Conservation (phyloP, 2,888 invertebrate genomes). For the Steinernema scapterisci region DNA sequence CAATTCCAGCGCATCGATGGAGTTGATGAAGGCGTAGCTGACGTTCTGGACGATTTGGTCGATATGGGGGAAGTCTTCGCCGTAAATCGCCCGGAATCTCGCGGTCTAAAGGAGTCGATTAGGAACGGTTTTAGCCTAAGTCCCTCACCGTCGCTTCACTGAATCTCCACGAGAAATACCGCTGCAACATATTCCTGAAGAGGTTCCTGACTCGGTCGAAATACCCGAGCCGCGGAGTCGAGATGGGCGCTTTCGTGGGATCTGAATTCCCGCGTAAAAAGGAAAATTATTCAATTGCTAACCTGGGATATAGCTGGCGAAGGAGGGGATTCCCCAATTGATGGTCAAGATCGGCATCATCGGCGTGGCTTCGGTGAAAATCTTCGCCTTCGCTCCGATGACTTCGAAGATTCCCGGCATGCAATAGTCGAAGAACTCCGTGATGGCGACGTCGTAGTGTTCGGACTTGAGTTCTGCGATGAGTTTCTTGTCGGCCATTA, state of each 20-base stretch:
- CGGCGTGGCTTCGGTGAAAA: not conserved
- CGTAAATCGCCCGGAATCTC: not conserved
- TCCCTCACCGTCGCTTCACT: not conserved
- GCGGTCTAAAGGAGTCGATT: not conserved
- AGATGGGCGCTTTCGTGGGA: not conserved
- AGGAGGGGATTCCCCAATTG: slow-evolving; percentile 9
- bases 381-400: not conserved
- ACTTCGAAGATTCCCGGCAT: not conserved
- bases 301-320: not conserved
- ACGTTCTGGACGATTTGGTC: not conserved
- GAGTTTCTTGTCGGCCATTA: not conserved
- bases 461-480: not conserved
- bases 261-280: too few species aligned
- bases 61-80: not conserved
- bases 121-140: not conserved
- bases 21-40: not conserved
- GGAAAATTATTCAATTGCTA: too few species aligned
- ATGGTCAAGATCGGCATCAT: not conserved
- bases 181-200: not conserved
- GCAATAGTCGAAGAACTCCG: slow-evolving; percentile 3
- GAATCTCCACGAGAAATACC: not conserved
- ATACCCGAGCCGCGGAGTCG: not conserved
- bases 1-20: not conserved
- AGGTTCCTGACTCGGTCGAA: not conserved
- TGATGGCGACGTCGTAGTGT: slow-evolving; percentile 6